These are phyloP conservation scores for Oxytorus armatus DNA, from an alignment of 2,888 invertebrate species.

Conservation along the genomic window DNA sequence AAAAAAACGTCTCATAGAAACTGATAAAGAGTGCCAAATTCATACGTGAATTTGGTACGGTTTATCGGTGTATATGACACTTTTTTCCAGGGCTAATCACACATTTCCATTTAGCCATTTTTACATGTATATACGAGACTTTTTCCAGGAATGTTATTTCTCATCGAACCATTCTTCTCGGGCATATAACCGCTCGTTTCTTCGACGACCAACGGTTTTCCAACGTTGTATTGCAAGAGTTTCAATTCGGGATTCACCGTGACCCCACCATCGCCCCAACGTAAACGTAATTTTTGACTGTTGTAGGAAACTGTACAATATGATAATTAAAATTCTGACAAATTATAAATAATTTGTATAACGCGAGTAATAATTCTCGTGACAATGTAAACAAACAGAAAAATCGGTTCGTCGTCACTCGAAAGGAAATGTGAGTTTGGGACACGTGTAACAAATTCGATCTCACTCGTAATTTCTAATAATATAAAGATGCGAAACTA, in stretches of 20 bases:
- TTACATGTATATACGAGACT: neutral
- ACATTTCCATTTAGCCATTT: neutral
- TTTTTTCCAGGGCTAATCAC: neutral
- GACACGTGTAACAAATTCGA: too few relatives aligned
- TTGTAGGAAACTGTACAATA: constrained; percentile 90
- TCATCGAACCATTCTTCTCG: constrained; percentile 89
- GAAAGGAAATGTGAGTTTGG: neutral
- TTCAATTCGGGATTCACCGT: constrained; percentile 92
- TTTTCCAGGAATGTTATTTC: neutral
- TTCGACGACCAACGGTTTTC: constrained; percentile 89
- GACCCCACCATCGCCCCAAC: constrained; percentile 91
- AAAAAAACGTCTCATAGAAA: too few relatives aligned
- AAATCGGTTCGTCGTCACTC: neutral
- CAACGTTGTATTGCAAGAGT: constrained; percentile 92
- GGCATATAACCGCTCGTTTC: constrained; percentile 91
- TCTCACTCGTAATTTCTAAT: constrained; percentile 20
- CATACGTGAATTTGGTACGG: too few relatives aligned
- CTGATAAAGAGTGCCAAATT: too few relatives aligned
- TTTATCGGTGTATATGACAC: too few relatives aligned
- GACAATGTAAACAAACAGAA: too few relatives aligned
- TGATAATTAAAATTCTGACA: constrained; percentile 24
- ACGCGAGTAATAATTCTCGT: too few relatives aligned
- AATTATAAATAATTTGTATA: neutral
- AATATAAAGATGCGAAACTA: constrained; percentile 26
- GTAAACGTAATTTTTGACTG: constrained; percentile 90